phyloP scores from a whole-genome alignment of 2,888 invertebrate species.

The Lasius fuliginosus region DNA sequence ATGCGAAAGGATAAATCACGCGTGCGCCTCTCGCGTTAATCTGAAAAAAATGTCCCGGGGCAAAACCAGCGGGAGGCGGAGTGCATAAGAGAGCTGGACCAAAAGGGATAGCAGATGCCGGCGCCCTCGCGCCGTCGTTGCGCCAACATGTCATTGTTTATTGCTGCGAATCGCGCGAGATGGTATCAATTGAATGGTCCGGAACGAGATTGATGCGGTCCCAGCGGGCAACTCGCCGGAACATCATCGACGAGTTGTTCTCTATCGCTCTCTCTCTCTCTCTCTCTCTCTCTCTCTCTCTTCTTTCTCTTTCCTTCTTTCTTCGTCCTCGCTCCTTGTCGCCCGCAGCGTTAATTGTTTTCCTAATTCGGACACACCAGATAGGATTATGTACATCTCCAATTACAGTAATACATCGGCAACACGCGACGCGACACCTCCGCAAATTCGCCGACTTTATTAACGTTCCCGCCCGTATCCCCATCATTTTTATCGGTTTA shows the following conservation, averaged over 20 bases:
- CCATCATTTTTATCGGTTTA: conserved; percentile 25
- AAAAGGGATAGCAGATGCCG: conserved; percentile 44
- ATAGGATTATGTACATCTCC: conserved; percentile 64
- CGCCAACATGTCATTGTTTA: conserved; percentile 73
- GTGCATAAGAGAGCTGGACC: conserved; percentile 48
- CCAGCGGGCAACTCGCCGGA: conserved; percentile 63
- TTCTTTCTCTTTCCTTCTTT: neutral
- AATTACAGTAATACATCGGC: conserved; percentile 69
- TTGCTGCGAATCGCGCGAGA: conserved; percentile 70
- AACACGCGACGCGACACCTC: conserved; percentile 50
- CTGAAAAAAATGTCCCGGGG: conserved; percentile 14
- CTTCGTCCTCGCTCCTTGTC: conserved; percentile 35
- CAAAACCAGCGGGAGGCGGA: conserved; percentile 24
- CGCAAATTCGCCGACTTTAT: conserved; percentile 42
- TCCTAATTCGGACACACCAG: conserved; percentile 68
- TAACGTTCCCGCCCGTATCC: conserved; percentile 18
- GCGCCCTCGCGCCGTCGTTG: conserved; percentile 57
- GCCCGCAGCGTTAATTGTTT: conserved; percentile 73
- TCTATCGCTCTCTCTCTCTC: neutral
- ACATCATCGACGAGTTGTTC: conserved; percentile 57
- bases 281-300: neutral
- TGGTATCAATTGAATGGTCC: conserved; percentile 74
- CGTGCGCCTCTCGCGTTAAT: conserved; percentile 41
- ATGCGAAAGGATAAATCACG: conserved; percentile 46
- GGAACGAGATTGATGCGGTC: conserved; percentile 72